Evolutionary conservation across 2,797 vertebrate species (phyloP), one percentile per base, ranked within the genome.

Genomic region (Steatocranus sp.): DNA sequence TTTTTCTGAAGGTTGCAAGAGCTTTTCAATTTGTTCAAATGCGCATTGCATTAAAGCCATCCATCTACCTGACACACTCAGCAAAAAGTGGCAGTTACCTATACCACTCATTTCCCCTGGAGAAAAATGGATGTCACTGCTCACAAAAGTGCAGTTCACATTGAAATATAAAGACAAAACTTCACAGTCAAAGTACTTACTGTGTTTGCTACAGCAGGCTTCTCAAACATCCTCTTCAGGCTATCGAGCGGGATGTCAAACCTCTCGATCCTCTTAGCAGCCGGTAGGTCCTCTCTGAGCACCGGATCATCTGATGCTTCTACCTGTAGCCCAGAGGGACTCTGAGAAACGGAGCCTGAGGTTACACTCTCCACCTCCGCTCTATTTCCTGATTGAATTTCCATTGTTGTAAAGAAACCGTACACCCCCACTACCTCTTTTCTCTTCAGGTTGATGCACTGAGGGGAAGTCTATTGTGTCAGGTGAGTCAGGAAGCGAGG

Each of bases 311-410:
- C 91, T 54, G 91, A 85, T 49, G 91, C 86, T 84, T 93, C 91
- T 23, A 90, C 90, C 93, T 91, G 93, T 56, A 63, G 81, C 91
- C 81, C 80, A 23, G 76, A 20, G 68, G 81, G 76, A 85, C 81
- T 25, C 18, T 23, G 79, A 84, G 91, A 93, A 90, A 86, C 68
- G 49, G 36, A 93, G 90, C 86, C 87, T 5, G 81, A 83, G 86
- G 89, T 92, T 86, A 85, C 84, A 61, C 88, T 91, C 85, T 76
- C 88, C 90, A 78, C 93, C 89, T 90, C 94, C 86, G 91, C 93
- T 93, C 94, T 93, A 93, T 95, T 96, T 96, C 94, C 96, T 95
- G 96, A 96, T 96, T 95, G 95, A 95, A 91, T 97, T 96, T 97
- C 96, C 96, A 97, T 97, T 96, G 95, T 96, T 91, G 88, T 53